These are phyloP conservation scores for Torymus aiolomorphi DNA, from an alignment of 2,888 invertebrate genomes.

Conservation along the genomic window DNA sequence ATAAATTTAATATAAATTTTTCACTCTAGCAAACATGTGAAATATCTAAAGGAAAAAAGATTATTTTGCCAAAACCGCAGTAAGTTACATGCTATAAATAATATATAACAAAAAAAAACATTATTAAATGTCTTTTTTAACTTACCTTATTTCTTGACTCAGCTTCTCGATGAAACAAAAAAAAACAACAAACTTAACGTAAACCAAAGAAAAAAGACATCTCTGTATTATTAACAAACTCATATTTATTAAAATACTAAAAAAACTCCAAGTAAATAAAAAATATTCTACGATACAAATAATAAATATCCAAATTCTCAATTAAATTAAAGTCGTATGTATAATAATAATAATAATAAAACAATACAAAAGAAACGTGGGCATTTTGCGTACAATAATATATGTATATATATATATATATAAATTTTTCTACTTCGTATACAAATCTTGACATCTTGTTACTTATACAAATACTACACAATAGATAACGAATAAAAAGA, in stretches of 20 bases:
- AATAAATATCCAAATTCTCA: slow-evolving; percentile 58
- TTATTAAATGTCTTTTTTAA: too few relatives aligned
- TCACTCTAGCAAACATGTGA: too few relatives aligned
- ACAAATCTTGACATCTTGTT: slow-evolving; percentile 20
- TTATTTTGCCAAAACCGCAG: too few relatives aligned
- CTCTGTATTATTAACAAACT: slow-evolving; percentile 65
- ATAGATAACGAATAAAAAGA: slow-evolving; percentile 25
- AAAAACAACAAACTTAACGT: background rate
- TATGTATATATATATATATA: background rate
- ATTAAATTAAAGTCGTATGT: slow-evolving; percentile 28
- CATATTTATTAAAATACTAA: slow-evolving; percentile 69
- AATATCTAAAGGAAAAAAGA: too few relatives aligned
- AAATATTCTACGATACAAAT: slow-evolving; percentile 65
- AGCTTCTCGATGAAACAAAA: too few relatives aligned
- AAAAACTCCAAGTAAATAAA: slow-evolving; percentile 61
- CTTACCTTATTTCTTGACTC: too few relatives aligned
- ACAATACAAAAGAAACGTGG: slow-evolving; percentile 41
- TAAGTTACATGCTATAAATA: too few relatives aligned
- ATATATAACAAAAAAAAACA: too few relatives aligned
- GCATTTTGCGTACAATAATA: background rate
- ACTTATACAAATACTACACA: slow-evolving; percentile 24
- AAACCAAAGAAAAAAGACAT: slow-evolving; percentile 21
- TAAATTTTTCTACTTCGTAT: slow-evolving; percentile 14
- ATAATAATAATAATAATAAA: slow-evolving; percentile 31
- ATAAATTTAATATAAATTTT: too few relatives aligned